Evolutionary conservation across 2,797 vertebrate genomes (phyloP).

Genomic region (Hydrolagus colliei): DNA sequence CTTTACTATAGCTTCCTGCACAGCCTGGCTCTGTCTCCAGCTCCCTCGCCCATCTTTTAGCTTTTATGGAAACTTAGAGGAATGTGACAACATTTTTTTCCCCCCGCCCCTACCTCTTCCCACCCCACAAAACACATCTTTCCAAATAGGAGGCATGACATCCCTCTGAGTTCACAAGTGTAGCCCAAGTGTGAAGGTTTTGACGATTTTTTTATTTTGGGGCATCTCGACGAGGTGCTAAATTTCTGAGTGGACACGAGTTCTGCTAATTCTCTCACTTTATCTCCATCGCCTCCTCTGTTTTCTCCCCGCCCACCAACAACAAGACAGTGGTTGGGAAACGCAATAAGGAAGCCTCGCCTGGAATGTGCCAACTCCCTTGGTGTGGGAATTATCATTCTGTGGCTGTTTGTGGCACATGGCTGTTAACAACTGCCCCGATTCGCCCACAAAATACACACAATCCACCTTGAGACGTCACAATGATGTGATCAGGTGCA

Average conservation of each 20-base stretch:
- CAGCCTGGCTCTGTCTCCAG: conserved; percentile 13
- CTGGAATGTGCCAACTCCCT: neutral
- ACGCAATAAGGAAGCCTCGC: neutral
- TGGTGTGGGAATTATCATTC: no score
- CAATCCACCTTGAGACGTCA: no score
- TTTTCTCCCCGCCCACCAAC: neutral
- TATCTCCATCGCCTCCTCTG: neutral
- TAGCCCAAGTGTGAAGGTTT: conserved; percentile 19
- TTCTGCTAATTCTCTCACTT: conserved; percentile 41
- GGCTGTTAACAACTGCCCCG: no score
- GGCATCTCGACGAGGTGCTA: conserved; percentile 39
- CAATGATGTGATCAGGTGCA: no score
- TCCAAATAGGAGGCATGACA: conserved; percentile 24
- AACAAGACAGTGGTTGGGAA: neutral
- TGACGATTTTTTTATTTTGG: conserved; percentile 44
- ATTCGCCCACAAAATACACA: no score
- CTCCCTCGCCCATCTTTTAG: neutral
- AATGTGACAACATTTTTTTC: conserved; percentile 32
- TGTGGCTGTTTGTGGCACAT: no score
- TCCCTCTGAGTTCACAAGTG: neutral
- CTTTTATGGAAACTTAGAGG: conserved; percentile 29
- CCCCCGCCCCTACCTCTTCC: conserved; percentile 1
- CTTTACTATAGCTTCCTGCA: neutral
- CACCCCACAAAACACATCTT: neutral
- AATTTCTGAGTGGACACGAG: conserved; percentile 45